Evolutionary conservation across 2,797 vertebrate species (phyloP).

Genomic region (Myotis myotis): DNA sequence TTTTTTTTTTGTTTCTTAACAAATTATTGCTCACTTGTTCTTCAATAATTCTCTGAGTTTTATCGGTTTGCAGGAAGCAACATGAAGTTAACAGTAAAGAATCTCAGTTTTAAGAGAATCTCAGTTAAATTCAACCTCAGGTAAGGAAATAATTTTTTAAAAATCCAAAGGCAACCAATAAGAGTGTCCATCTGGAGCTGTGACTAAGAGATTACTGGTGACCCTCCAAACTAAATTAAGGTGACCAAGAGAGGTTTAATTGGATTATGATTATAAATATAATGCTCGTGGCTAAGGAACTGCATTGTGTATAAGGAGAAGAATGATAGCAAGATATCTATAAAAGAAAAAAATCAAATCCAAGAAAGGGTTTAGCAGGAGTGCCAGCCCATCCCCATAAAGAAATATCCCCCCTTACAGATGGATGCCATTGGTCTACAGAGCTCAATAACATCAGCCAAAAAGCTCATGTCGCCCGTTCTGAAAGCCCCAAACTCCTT

Average conservation of each 20-base stretch:
- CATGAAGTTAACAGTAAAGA: background rate
- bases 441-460: background rate
- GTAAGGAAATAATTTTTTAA: background rate
- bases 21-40: background rate
- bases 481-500: background rate
- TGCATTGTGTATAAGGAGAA: background rate
- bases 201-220: constrained; percentile 37
- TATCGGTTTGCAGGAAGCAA: background rate
- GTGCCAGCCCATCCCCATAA: no score
- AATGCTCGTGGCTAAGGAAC: background rate
- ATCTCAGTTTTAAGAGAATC: background rate
- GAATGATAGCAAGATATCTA: background rate
- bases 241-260: background rate
- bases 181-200: background rate
- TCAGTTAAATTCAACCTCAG: constrained; percentile 11
- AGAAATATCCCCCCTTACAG: background rate
- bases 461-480: background rate
- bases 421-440: background rate
- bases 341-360: background rate
- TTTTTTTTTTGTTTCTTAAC: background rate
- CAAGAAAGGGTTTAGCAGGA: background rate
- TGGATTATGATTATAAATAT: constrained; percentile 49
- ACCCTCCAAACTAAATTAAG: constrained; percentile 20
- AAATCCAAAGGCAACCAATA: background rate
- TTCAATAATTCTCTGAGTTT: background rate